These are phyloP conservation scores for Ostrea denselamellosa DNA, from an alignment of 1,140 invertebrate species.

Conservation along the genomic window DNA sequence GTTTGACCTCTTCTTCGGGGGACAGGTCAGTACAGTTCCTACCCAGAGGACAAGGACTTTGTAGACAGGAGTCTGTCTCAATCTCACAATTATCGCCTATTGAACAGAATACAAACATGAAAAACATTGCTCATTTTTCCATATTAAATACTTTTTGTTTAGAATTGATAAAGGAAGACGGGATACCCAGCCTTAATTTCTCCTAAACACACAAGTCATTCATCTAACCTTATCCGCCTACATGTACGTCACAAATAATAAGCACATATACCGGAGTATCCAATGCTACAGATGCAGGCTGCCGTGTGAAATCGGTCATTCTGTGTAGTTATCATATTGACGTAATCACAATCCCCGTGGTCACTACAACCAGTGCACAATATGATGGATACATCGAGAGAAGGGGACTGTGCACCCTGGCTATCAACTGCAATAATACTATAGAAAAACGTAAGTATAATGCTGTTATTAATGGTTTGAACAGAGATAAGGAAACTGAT, in stretches of 20 bases:
- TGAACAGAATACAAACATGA: neutral
- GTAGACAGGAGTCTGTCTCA: slow-evolving; percentile 31
- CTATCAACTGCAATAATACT: neutral
- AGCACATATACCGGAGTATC: neutral
- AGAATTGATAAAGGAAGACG: no score
- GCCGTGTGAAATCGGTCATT: neutral
- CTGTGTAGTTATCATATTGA: neutral
- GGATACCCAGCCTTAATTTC: no score
- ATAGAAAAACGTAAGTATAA: neutral
- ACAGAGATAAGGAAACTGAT: neutral
- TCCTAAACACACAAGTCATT: no score
- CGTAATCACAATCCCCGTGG: neutral
- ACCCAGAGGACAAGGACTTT: neutral
- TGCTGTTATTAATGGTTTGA: no score
- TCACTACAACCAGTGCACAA: neutral
- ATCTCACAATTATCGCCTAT: slow-evolving; percentile 37
- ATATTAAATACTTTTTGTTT: no score
- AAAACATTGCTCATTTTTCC: no score
- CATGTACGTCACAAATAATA: no score
- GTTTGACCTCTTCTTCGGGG: neutral
- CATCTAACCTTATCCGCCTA: no score
- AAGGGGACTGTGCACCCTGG: neutral
- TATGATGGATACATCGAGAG: neutral
- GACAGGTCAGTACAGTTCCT: slow-evolving; percentile 42
- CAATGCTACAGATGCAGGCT: neutral